Percentiles rank a stretch among this genome's conserved stretches.
Conservation (phyloP, 2,113 vertebrate genomes). For the Corydoras maculifer region DNA sequence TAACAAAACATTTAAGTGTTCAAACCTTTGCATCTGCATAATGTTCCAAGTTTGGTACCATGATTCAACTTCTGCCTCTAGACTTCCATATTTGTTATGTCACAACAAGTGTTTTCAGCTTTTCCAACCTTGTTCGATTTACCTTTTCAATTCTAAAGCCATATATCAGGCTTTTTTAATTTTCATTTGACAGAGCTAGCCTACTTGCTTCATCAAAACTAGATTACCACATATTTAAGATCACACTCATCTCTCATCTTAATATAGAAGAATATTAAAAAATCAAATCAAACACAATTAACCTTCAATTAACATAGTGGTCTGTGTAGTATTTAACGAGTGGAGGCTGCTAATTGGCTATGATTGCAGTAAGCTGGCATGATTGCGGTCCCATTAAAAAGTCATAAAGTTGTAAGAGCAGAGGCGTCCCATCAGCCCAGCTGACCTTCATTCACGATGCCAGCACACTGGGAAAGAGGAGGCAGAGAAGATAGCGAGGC, state of each 20-base stretch:
- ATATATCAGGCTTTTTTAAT: not conserved
- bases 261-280: constrained; percentile 48
- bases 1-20: no score
- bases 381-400: constrained; percentile 72
- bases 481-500: not conserved
- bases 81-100: no score
- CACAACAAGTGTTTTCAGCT: no score
- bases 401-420: constrained; percentile 70
- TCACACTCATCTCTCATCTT: constrained; percentile 38
- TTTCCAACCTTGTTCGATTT: no score
- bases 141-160: no score
- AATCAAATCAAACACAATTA: constrained; percentile 71
- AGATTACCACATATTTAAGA: constrained; percentile 41
- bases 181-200: constrained; percentile 13
- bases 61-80: no score
- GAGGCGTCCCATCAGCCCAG: constrained; percentile 52
- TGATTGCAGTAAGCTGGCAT: constrained; percentile 57
- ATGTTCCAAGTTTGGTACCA: no score
- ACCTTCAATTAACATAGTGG: constrained; percentile 67
- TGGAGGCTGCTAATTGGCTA: constrained; percentile 43
- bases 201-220: constrained; percentile 32
- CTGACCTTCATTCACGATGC: constrained; percentile 42
- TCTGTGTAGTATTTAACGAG: constrained; percentile 45
- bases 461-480: not conserved
- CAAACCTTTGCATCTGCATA: no score